phyloP scores from a whole-genome alignment of 2,888 invertebrate species.

The Euzophera pinguis region DNA sequence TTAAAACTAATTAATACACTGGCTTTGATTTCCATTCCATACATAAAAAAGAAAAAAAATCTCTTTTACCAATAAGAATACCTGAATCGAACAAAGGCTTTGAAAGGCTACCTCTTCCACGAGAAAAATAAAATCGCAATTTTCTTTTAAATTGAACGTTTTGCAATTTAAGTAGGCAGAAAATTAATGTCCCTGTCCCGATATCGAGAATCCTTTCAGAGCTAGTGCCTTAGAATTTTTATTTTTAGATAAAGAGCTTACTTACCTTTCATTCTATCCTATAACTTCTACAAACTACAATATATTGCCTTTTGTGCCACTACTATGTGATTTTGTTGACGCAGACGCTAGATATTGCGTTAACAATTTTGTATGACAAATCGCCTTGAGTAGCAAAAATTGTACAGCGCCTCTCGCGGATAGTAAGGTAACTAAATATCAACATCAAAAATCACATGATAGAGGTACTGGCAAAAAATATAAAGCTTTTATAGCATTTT shows the following conservation, averaged over 20 bases:
- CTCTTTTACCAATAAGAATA: neutral
- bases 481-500: too few relatives aligned
- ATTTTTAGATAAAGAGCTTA: slow-evolving; percentile 44
- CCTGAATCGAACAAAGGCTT: neutral
- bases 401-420: too few relatives aligned
- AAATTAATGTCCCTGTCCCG: slow-evolving; percentile 58
- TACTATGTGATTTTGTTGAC: too few relatives aligned
- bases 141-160: slow-evolving; percentile 26
- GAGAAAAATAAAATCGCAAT: slow-evolving; percentile 12
- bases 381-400: too few relatives aligned
- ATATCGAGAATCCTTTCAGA: slow-evolving; percentile 53
- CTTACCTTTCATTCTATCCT: slow-evolving; percentile 16
- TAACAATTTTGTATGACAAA: too few relatives aligned
- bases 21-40: neutral
- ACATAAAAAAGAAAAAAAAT: neutral
- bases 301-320: neutral
- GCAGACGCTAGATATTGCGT: too few relatives aligned
- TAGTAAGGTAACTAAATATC: too few relatives aligned
- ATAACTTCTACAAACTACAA: neutral
- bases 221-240: slow-evolving; percentile 41
- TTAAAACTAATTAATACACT: neutral
- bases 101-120: neutral
- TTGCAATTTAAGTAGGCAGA: slow-evolving; percentile 53
- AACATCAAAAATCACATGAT: too few relatives aligned
- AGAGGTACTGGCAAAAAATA: too few relatives aligned